A percentile compares a stretch with the other conserved stretches of the same genome.
phyloP scores from a whole-genome alignment of 1,140 invertebrate genomes.

The Philopotamus ludificatus region DNA sequence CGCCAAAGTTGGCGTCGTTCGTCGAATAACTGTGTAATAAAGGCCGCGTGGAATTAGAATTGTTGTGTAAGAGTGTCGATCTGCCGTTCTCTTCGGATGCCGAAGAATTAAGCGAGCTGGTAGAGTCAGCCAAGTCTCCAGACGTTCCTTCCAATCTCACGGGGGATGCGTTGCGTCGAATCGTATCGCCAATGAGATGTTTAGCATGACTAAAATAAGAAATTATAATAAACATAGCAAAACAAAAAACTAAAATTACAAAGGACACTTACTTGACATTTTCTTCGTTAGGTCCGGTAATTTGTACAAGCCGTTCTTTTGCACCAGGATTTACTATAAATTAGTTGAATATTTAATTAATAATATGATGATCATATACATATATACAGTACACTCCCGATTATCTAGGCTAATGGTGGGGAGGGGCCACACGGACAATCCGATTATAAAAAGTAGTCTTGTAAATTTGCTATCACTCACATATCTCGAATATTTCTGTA shows the following conservation, averaged over 20 bases:
- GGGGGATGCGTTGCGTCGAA: slow-evolving; percentile 86
- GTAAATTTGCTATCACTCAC: too few species aligned
- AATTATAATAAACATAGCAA: slow-evolving; percentile 6
- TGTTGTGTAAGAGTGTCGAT: slow-evolving; percentile 45
- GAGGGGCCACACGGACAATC: too few species aligned
- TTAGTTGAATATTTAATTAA: not conserved
- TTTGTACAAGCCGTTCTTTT: slow-evolving; percentile 89
- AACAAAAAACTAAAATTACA: slow-evolving; percentile 9
- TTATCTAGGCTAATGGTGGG: too few species aligned
- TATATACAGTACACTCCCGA: too few species aligned
- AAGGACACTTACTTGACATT: slow-evolving; percentile 77
- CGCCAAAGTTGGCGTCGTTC: slow-evolving; percentile 78
- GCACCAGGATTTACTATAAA: slow-evolving; percentile 80
- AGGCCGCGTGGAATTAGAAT: slow-evolving; percentile 56
- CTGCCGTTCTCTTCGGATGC: slow-evolving; percentile 67
- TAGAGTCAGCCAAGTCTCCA: slow-evolving; percentile 51
- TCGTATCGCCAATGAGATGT: slow-evolving; percentile 88
- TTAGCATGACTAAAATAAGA: slow-evolving; percentile 73
- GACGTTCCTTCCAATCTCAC: slow-evolving; percentile 62
- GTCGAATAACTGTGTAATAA: slow-evolving; percentile 78
- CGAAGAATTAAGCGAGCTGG: slow-evolving; percentile 71
- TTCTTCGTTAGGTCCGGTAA: slow-evolving; percentile 86
- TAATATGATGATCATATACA: too few species aligned
- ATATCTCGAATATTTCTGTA: too few species aligned
- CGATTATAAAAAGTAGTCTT: too few species aligned